Base-by-base conservation (phyloP, 2,113 vertebrate genomes). In the Vireo altiloquus region DNA sequence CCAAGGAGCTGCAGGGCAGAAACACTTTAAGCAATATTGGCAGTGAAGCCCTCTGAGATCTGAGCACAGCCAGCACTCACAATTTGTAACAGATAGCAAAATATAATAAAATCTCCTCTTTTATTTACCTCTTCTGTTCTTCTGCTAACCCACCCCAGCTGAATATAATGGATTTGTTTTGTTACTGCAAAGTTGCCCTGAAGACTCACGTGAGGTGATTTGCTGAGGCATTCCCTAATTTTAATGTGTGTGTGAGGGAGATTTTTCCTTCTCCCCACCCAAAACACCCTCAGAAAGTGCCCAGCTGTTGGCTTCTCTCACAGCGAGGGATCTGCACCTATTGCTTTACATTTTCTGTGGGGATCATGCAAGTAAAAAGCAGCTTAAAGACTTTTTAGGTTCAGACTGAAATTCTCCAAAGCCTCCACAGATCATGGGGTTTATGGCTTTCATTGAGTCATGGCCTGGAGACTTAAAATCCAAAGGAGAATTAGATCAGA, bases 251-350 rank as follows among this genome's bases (percentile, higher is more conserved):
- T 42, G 15, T 23, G 35, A 79, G 81, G 81, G n/a, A 61, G 12
- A 71, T 40, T 40, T 39, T 70, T 53, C 53, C 49, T 91, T 53
- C 54, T 90, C 7, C 13, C 57, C 40, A 50, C 30, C 10, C 57
- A 37, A 79, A 46, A 27, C 35, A 35, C 31, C n/a, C 74, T 66
- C 42, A 76, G 57, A 90, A 66, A 59, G 47, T 71, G 49, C 40
- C 63, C 94, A 95, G 92, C 93, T 95, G 66, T 92, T 80, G 79
- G 35, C 25, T 90, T 72, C 86, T 90, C 59, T 88, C 89, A 72
- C 3, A 56, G 57, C 79, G 59, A 72, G 30, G 44, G 59, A 69
- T 89, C 63, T 89, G 59, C 17, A 57, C 42, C 39, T 37, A 76
- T n/a, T 86, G 50, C 53, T 95, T 83, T 77, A 28, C 63, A 66